phyloP scores from a whole-genome alignment of 2,888 invertebrate genomes.

The Andrena praecox region DNA sequence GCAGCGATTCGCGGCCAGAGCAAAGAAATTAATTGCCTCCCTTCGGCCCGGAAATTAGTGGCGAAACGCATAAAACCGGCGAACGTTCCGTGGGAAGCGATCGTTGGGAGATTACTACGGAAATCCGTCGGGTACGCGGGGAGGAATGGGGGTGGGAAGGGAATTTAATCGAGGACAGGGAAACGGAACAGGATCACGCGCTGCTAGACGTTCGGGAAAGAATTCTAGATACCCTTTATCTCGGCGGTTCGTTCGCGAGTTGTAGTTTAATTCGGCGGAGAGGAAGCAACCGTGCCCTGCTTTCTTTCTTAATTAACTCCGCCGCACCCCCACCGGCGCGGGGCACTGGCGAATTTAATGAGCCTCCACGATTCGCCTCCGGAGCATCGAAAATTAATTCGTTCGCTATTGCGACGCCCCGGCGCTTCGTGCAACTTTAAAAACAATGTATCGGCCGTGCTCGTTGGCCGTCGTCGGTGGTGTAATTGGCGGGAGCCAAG shows the following conservation, averaged over 20 bases:
- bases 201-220: constrained; percentile 18
- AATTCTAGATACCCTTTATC: constrained; percentile 41
- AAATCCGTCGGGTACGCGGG: not conserved
- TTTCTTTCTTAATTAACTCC: constrained; percentile 61
- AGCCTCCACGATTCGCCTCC: constrained; percentile 28
- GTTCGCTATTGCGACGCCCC: not conserved
- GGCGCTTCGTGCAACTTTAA: constrained; percentile 32
- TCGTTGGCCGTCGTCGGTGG: constrained; percentile 10
- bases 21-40: constrained; percentile 36
- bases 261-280: constrained; percentile 54
- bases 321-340: not conserved
- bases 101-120: constrained; percentile 5
- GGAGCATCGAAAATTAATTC: constrained; percentile 53
- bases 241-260: constrained; percentile 11
- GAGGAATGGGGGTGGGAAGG: no score
- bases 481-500: constrained; percentile 57
- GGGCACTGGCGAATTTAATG: constrained; percentile 28
- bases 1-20: not conserved
- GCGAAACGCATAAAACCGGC: constrained; percentile 10
- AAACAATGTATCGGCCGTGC: constrained; percentile 53
- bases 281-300: constrained; percentile 9
- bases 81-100: constrained; percentile 9
- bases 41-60: constrained; percentile 21
- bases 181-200: not conserved
- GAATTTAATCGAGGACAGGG: constrained; percentile 22